Evolutionary conservation across 2,113 vertebrate species (phyloP).

Genomic region (rat (Rattus norvegicus)): GRCr8 NC_086031.1:34726001-34726500

Average conservation of each 20-base stretch:
- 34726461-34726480: not conserved
- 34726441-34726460: not conserved
- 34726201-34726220: not conserved
- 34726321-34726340: not conserved
- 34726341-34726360: not conserved
- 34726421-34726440: not conserved
- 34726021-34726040: not conserved
- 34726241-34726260: not conserved
- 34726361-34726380: not conserved
- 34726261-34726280: not conserved
- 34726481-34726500: not conserved
- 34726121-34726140: not conserved
- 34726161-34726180: not conserved
- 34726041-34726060: not conserved
- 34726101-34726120: too few species aligned
- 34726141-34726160: too few species aligned
- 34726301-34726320: not conserved
- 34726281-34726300: not conserved
- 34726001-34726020: not conserved
- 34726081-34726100: not conserved
- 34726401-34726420: not conserved
- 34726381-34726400: not conserved
- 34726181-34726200: not conserved
- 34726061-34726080: not conserved
- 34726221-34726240: not conserved